A percentile compares a stretch with the other conserved stretches of the same genome.
Evolutionary conservation across 2,113 vertebrate species (phyloP).

Genomic region (Phaetusa simplex): DNA sequence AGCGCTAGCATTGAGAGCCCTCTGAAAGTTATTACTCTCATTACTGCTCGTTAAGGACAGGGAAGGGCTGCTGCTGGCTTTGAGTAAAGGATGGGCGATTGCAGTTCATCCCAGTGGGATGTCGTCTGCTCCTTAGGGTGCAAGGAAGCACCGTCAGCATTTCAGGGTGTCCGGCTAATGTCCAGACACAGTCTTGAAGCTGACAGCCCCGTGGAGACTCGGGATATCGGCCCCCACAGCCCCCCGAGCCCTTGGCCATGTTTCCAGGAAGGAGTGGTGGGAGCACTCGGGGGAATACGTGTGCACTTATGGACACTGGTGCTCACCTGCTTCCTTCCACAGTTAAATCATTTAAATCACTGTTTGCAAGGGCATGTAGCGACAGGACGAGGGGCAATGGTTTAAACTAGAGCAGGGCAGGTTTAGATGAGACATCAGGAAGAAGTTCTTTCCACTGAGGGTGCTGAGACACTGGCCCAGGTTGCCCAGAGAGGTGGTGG

Average conservation of each 20-base stretch:
- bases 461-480: too few relatives aligned
- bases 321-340: background rate
- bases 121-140: background rate
- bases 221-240: fast-evolving
- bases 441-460: too few relatives aligned
- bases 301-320: background rate
- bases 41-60: background rate
- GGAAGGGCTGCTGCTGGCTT: background rate
- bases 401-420: too few relatives aligned
- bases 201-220: fast-evolving
- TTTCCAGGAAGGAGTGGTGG: background rate
- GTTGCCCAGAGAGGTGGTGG: too few relatives aligned
- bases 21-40: background rate
- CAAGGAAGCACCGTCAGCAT: background rate
- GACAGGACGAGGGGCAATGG: too few relatives aligned
- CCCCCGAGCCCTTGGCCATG: fast-evolving
- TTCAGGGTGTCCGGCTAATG: background rate
- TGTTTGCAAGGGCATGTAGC: too few relatives aligned
- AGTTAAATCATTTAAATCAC: too few relatives aligned
- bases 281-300: background rate
- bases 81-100: background rate
- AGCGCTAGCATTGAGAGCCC: background rate
- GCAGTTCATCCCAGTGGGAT: background rate
- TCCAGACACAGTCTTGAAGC: background rate
- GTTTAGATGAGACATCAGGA: too few relatives aligned